Evolutionary conservation across 2,888 invertebrate genomes (phyloP).

Genomic region (Parapristionchus giblindavisi): DNA sequence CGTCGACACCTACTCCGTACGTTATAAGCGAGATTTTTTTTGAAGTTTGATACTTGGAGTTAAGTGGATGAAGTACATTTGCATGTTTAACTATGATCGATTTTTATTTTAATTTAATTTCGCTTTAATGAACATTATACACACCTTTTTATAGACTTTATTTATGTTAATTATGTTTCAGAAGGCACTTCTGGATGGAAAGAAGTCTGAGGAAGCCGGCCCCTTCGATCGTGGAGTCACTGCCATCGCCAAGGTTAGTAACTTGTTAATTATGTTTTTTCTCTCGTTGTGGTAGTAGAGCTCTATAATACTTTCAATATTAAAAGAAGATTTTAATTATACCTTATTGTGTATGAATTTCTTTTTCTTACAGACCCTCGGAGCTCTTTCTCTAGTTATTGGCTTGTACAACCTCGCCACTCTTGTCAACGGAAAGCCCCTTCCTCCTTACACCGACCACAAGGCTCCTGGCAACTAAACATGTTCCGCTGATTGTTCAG

Average conservation of each 20-base stretch:
- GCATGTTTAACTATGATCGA: neutral
- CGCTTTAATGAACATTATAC: neutral
- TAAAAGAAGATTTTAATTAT: neutral
- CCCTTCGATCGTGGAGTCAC: constrained; percentile 57
- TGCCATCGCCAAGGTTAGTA: constrained; percentile 51
- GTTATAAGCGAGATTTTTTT: constrained; percentile 25
- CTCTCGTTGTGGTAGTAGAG: too few relatives aligned
- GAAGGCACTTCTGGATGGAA: constrained; percentile 65
- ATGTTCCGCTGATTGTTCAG: constrained; percentile 5
- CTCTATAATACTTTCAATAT: too few relatives aligned
- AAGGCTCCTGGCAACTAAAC: constrained; percentile 60
- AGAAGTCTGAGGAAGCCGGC: constrained; percentile 64
- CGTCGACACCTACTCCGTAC: constrained; percentile 59
- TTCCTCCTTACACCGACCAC: constrained; percentile 60
- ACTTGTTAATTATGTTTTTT: too few relatives aligned
- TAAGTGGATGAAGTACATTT: neutral
- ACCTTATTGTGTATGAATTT: too few relatives aligned
- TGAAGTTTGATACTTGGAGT: neutral
- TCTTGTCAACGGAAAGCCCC: constrained; percentile 59
- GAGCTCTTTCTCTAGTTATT: constrained; percentile 52
- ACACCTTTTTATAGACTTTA: neutral
- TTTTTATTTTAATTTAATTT: neutral
- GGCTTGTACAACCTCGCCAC: constrained; percentile 62
- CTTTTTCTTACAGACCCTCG: constrained; percentile 35
- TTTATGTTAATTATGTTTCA: constrained; percentile 39